These are phyloP conservation scores for Gnatocerus cornutus DNA, from an alignment of 2,888 invertebrate species.

Conservation along the genomic window DNA sequence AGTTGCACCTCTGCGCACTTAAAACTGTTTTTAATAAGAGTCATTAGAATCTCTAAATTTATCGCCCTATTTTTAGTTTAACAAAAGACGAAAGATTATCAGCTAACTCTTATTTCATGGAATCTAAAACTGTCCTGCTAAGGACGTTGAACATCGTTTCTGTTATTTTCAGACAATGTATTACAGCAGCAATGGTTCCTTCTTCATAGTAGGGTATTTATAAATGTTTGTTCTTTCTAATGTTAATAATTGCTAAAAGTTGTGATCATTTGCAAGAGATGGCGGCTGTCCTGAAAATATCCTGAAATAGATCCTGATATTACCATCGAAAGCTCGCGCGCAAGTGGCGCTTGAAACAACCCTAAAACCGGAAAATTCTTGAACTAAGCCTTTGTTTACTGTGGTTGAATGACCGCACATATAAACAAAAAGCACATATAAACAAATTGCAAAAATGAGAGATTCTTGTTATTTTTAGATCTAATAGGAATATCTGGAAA, in stretches of 20 bases:
- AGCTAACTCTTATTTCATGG: too few relatives aligned
- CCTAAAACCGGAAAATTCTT: conserved; percentile 4
- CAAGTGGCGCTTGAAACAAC: conserved; percentile 8
- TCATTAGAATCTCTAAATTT: too few relatives aligned
- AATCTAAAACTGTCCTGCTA: too few relatives aligned
- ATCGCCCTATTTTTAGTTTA: too few relatives aligned
- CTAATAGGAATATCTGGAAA: too few relatives aligned
- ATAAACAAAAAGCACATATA: conserved; percentile 37
- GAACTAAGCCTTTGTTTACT: conserved; percentile 42
- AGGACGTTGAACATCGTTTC: too few relatives aligned
- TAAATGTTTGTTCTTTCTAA: not conserved
- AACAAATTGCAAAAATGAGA: not conserved
- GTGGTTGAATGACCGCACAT: conserved; percentile 34
- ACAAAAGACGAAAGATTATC: too few relatives aligned
- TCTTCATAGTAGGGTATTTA: too few relatives aligned
- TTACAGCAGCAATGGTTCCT: too few relatives aligned
- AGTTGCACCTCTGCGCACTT: too few relatives aligned
- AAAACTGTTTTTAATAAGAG: too few relatives aligned
- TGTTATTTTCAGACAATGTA: too few relatives aligned
- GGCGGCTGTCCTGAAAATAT: conserved; percentile 5
- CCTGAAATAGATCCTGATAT: conserved; percentile 27
- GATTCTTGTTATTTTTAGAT: not conserved
- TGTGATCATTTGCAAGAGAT: not conserved
- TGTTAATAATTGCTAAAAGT: not conserved
- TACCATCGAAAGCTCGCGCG: conserved; percentile 1